Percentiles rank a stretch among this genome's conserved stretches.
Evolutionary conservation across 1,140 invertebrate species (phyloP).

Genomic region (Euura saliciscinereae): DNA sequence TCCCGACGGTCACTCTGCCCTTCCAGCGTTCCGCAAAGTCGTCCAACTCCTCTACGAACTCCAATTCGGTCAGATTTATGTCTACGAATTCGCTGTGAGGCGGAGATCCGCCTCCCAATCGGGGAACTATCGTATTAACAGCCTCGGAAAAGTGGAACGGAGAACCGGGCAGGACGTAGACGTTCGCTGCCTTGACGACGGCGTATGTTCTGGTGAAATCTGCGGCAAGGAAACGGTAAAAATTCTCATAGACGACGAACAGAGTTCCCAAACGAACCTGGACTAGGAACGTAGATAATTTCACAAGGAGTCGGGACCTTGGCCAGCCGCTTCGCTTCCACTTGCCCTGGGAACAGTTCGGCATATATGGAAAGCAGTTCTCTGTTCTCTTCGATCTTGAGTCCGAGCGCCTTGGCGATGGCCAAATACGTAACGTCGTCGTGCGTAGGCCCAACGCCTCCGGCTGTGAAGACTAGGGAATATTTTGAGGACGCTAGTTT

Average conservation of each 20-base stretch:
- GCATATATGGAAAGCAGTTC: slow-evolving; percentile 61
- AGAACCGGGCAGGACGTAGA: slow-evolving; percentile 76
- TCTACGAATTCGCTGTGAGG: slow-evolving; percentile 38
- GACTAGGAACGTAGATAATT: slow-evolving; percentile 30
- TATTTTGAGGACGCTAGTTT: slow-evolving; percentile 60
- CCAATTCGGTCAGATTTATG: slow-evolving; percentile 65
- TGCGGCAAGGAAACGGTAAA: background rate
- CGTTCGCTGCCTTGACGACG: slow-evolving; percentile 70
- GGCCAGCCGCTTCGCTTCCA: slow-evolving; percentile 34
- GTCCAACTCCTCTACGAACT: slow-evolving; percentile 62
- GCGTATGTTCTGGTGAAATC: slow-evolving; percentile 52
- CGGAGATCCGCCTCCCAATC: slow-evolving; percentile 22
- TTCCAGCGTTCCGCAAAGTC: slow-evolving; percentile 61
- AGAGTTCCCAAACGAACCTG: slow-evolving; percentile 15
- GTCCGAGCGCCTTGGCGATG: slow-evolving; percentile 68
- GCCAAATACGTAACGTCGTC: slow-evolving; percentile 78
- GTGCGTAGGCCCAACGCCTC: slow-evolving; percentile 80
- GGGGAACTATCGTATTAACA: slow-evolving; percentile 50
- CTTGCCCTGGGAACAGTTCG: slow-evolving; percentile 32
- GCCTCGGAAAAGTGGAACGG: slow-evolving; percentile 65
- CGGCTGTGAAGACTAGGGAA: slow-evolving; percentile 70
- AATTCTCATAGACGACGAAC: slow-evolving; percentile 8
- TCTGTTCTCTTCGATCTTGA: slow-evolving; percentile 59
- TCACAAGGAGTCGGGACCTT: slow-evolving; percentile 41
- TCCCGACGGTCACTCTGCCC: slow-evolving; percentile 67